Evolutionary conservation across 2,113 vertebrate species (phyloP), one percentile per base, ranked within the genome.

Genomic region (Scomber colias): DNA sequence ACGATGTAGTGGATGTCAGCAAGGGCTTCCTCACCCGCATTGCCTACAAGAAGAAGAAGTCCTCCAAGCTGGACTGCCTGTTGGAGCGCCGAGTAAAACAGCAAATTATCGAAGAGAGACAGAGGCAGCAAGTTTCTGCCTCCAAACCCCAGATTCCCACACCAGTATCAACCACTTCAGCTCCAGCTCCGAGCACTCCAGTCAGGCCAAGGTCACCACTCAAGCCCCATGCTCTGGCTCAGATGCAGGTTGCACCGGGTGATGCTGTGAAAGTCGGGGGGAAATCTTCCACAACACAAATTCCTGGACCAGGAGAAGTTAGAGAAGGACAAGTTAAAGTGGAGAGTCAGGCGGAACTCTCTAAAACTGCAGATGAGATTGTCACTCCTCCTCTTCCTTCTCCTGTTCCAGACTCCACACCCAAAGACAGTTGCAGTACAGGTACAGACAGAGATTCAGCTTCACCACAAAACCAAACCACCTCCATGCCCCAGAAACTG

Each of bases 1-100:
- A 92, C 45, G 98, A 99, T 75, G 96, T 99, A 55, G 97, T 99
- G 79, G 97, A 99, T 63, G 97, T 99, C 89, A 97, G 98, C 11
- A 95, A 97, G 79, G 97, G 98, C 19, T 99, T 99, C 91, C 96
- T 97, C 75, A 96, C 95, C 78, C 96, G 98, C 86, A 95, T 97
- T 63, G 95, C 96, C 87, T 99, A 99, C 88, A 98, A 97, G 94
- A 98, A 96, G 93, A 97, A 95, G 90, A 99, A 98, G 82, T 75
- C 96, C 51, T 99, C 97, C 48, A 98, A 98, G 89, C 90, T 99
- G 76, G 98, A 99, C 75, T 93, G 95, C 53, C 94, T 99, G 9
- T 94, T 99, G 68, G 98, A 99, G 92, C 95, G 98, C 56, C 93
- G 98, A 63, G 95, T 97, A 82, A 98, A 97, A 75, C 98, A 99